phyloP scores from a whole-genome alignment of 2,797 vertebrate genomes.

The Pipistrellus pygmaeus region DNA sequence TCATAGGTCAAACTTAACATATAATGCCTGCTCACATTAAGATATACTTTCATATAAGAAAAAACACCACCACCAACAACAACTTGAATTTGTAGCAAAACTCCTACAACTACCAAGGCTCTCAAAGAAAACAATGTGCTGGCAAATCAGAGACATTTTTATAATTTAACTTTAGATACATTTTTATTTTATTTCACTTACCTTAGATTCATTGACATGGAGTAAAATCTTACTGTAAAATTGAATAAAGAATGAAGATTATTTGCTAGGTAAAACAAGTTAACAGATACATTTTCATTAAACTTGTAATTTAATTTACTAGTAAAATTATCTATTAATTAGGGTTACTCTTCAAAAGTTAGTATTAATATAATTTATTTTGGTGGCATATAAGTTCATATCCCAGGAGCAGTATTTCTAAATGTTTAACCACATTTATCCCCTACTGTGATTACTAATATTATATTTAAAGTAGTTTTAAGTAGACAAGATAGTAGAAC shows the following conservation, averaged over 20 bases:
- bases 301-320: not conserved
- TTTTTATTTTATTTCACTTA: slow-evolving; percentile 44
- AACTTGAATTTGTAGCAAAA: not conserved
- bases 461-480: not conserved
- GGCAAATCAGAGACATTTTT: not conserved
- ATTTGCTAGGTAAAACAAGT: not conserved
- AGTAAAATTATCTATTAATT: not conserved
- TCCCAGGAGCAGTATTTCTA: not conserved
- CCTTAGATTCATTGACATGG: not conserved
- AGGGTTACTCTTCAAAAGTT: not conserved
- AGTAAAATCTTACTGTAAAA: not conserved
- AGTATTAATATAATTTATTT: not conserved
- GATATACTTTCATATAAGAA: not conserved
- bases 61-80: no score
- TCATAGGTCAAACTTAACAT: not conserved
- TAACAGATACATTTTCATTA: slow-evolving; percentile 9
- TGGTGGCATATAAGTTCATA: not conserved
- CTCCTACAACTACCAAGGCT: not conserved
- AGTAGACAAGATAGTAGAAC: not conserved
- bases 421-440: not conserved
- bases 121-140: not conserved
- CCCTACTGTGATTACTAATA: not conserved
- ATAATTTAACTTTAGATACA: not conserved
- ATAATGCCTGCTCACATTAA: not conserved
- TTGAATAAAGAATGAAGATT: not conserved